phyloP scores from a whole-genome alignment of 1,140 invertebrate species.

The Drosophila nebulosa region DNA sequence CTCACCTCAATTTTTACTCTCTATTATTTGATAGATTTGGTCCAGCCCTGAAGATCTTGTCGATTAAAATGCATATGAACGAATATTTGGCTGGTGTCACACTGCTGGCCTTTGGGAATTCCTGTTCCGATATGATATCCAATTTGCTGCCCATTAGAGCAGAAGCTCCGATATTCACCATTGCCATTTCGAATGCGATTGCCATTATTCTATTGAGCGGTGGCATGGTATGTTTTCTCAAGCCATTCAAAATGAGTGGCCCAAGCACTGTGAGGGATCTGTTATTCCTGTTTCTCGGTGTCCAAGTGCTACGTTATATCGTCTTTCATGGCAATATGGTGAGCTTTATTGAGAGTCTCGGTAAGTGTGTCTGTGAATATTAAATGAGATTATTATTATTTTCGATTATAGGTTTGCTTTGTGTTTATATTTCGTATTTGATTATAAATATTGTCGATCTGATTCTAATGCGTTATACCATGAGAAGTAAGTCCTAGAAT shows the following conservation, averaged over 20 bases:
- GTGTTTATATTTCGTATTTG: slow-evolving; percentile 23
- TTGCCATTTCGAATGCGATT: slow-evolving; percentile 33
- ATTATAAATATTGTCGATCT: slow-evolving; percentile 27
- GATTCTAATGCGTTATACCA: slow-evolving; percentile 10
- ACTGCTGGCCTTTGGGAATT: slow-evolving; percentile 41
- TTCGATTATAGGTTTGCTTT: not conserved
- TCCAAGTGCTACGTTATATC: slow-evolving; percentile 14
- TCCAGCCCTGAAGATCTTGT: slow-evolving; percentile 35
- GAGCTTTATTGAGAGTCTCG: not conserved
- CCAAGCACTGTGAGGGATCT: slow-evolving; percentile 31
- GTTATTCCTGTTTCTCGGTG: slow-evolving; percentile 27
- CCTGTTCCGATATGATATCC: slow-evolving; percentile 32
- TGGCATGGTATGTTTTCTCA: slow-evolving; percentile 33
- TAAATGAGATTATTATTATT: too few species aligned
- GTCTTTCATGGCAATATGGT: not conserved
- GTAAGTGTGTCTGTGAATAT: slow-evolving; percentile 1
- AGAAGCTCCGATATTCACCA: slow-evolving; percentile 42
- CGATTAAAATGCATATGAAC: slow-evolving; percentile 33
- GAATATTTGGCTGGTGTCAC: slow-evolving; percentile 50
- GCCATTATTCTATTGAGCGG: slow-evolving; percentile 40
- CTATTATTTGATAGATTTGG: slow-evolving; percentile 16
- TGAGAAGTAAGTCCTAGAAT: slow-evolving; percentile 23
- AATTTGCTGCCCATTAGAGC: slow-evolving; percentile 49
- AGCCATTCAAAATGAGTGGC: slow-evolving; percentile 38
- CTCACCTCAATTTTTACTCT: too few species aligned